Base-by-base conservation (phyloP, 2,113 vertebrate species). In the Erythrocebus patas region DNA sequence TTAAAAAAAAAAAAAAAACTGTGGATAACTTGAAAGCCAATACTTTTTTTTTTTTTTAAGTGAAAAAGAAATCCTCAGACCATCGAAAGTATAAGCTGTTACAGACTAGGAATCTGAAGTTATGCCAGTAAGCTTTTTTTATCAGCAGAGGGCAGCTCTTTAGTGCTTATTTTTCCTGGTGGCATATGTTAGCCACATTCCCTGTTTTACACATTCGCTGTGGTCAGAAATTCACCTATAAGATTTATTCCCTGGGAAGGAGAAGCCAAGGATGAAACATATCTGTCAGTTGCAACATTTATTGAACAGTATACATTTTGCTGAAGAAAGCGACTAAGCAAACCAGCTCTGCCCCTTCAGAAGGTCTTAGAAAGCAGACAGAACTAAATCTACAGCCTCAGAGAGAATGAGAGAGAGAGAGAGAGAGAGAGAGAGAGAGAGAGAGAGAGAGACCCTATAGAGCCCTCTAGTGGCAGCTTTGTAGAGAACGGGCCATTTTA, bases 391-490 rank as follows among this genome's bases (percentile, higher is more conserved):
- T 1, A 11, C n/a, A 59, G 57, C 6, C 48, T 38, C 17, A 35
- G 11, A 27, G 7, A 30, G n/a, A 45, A n/a, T n/a, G 9, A 30
- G 40, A 52, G 17, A 2, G 17, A 45, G 27, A 35, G 17, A 27
- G 1, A 6, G 40, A 43, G 32, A 6, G 18, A n/a, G 10, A 16
- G 16, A 35, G 32, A 20, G 38, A 7, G 40, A 32, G 27, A 11
- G 2, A 7, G 35, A 78, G 35, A 8, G 2, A 14, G 50, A 17
- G 50, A 14, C 64, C n/a, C 22, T 32, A n/a, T 27, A 30, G 78
- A 35, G 79, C 89, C 97, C 93, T 79, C 97, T 97, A 89, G 95
- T 75, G 97, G 82, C 68, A 25, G 2, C 14, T 12, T 82, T 89
- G 57, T 80, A 87, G 73, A 89, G 35, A 93, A 82, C 40, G 64